Base-by-base conservation (phyloP, 2,797 vertebrate genomes). In the Molossus molossus region DNA sequence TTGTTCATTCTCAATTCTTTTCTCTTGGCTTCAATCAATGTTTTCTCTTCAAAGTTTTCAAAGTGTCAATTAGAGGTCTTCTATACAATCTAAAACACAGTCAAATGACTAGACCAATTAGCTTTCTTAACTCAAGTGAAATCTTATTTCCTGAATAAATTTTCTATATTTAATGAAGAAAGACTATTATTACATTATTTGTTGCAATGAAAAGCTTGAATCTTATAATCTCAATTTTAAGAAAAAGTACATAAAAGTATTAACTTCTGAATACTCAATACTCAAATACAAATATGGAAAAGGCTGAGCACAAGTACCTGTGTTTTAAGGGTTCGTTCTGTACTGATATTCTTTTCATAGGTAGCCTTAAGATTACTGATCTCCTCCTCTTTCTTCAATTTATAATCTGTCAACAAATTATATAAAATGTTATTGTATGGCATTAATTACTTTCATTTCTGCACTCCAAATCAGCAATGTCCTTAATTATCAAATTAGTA, bases 251-350 rank as follows among this genome's bases (percentile, higher is more conserved):
- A 91, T 9, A 65, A 92, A 72, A 72, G 21, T 40, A 91, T 4
- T 91, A 95, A 70, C n/a, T 94, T 91, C 8, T 82, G 14, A 85
- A 82, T 88, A 79, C 65, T 75, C 45, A 37, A 81, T 73, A 85
- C 23, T 87, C n/a, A 96, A 94, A 75, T 90, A 79, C 4, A 91
- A 80, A 90, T 12, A 83, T 13, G 18, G 82, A 87, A 96, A 97
- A 33, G 76, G 9, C 62, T 85, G 21, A 94, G 15, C 79, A 55
- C 20, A 95, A 37, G 15, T 98, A 99, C 99, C 99, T 99, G 99
- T 57, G 99, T 99, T 98, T 99, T 99, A 93, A 99, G 98, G 29
- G 99, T 99, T 97, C 98, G 99, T 98, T 99, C 99, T 40, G 96
- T 99, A 97, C 57, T 99, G 97, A 99, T 99, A 88, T 98, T 98